phyloP scores from a whole-genome alignment of 2,113 vertebrate species.

The Candoia aspera region DNA sequence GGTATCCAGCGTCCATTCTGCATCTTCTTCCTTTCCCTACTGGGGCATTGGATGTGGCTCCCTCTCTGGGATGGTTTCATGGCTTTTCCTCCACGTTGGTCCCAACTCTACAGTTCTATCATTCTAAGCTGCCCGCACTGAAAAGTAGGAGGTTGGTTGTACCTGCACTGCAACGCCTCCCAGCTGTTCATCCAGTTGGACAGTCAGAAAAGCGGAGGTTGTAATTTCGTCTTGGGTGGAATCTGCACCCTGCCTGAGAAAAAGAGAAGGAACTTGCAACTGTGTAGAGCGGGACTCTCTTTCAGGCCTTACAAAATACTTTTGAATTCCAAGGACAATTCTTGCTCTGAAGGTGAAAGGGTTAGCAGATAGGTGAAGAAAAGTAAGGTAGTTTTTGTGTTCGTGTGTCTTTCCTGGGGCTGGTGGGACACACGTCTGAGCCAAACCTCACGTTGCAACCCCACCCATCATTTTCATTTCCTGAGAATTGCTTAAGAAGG shows the following conservation, averaged over 20 bases:
- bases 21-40: background rate
- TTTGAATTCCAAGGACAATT: background rate
- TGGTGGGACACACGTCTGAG: background rate
- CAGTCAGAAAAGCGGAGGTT: conserved; percentile 83
- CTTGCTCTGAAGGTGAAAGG: too few species aligned
- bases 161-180: conserved; percentile 94
- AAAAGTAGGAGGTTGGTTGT: background rate
- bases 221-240: conserved; percentile 91
- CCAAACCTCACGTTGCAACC: too few species aligned
- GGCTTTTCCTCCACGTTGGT: too few species aligned
- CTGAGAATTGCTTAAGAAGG: too few species aligned
- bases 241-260: conserved; percentile 87
- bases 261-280: background rate
- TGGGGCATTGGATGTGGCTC: background rate
- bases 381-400: background rate
- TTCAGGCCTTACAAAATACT: background rate
- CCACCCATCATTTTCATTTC: too few species aligned
- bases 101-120: too few species aligned
- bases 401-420: too few species aligned
- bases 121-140: too few species aligned
- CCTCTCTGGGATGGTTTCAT: background rate
- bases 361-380: too few species aligned
- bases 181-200: conserved; percentile 92
- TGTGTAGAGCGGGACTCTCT: background rate
- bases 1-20: background rate